Conservation (phyloP, 2,113 vertebrate genomes). For the Caranx melampygus region DNA sequence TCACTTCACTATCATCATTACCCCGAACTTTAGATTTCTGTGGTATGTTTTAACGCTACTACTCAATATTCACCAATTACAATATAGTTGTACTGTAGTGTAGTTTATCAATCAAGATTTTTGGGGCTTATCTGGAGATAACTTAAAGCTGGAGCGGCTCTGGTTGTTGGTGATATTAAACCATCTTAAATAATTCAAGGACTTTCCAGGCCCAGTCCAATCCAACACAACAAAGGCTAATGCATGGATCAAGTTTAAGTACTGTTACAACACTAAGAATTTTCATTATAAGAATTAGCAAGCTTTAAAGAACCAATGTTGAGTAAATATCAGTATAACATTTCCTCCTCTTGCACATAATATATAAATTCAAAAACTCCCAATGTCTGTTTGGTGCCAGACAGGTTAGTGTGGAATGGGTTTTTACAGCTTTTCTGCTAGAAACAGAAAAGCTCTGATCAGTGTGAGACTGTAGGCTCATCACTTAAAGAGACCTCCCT, state of each 20-base stretch:
- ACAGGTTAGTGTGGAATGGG: no score
- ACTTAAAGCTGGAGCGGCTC: background rate
- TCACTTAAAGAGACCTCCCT: background rate
- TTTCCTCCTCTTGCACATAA: no score
- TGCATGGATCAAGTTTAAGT: no score
- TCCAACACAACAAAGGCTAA: no score
- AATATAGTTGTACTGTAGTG: background rate
- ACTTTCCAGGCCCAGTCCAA: no score
- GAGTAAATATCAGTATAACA: no score
- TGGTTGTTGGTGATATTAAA: background rate
- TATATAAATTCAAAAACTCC: no score
- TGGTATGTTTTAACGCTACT: background rate
- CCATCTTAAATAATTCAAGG: no score
- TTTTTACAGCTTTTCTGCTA: background rate
- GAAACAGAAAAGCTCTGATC: background rate
- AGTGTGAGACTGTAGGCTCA: background rate
- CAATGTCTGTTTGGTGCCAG: no score
- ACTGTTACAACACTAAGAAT: no score
- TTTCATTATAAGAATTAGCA: no score
- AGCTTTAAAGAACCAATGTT: no score
- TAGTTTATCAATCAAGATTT: background rate
- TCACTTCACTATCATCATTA: background rate
- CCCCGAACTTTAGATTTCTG: background rate
- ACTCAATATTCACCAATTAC: background rate
- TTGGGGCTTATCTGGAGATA: background rate